These are phyloP conservation scores for Euwallacea similis DNA, from an alignment of 1,140 invertebrate species.

Conservation along the genomic window DNA sequence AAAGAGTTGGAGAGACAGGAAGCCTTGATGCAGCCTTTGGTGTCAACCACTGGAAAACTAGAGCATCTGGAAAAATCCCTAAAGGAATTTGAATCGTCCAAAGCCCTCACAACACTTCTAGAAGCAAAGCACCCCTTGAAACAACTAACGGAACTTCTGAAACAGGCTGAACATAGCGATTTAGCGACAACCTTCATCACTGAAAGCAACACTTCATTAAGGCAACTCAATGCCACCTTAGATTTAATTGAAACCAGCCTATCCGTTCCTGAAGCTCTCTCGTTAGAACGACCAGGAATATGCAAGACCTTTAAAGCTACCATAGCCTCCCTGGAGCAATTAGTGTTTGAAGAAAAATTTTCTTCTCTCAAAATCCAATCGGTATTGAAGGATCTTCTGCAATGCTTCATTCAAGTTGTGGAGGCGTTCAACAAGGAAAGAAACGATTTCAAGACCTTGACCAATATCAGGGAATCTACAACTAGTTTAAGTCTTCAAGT, in stretches of 20 bases:
- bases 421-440: constrained; percentile 34
- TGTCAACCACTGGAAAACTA: background rate
- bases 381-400: constrained; percentile 6
- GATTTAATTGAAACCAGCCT: constrained; percentile 2
- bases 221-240: constrained; percentile 5
- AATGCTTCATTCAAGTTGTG: constrained; percentile 13
- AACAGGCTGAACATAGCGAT: constrained; percentile 5
- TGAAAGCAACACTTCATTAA: background rate
- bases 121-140: background rate
- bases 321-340: constrained; percentile 8
- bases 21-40: background rate
- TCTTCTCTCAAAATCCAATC: constrained; percentile 9
- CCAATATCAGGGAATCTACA: constrained; percentile 24
- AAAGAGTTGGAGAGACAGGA: constrained; percentile 7
- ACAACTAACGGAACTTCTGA: background rate
- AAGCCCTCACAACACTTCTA: background rate
- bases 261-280: constrained; percentile 23
- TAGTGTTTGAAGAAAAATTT: constrained; percentile 16
- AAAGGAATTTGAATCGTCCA: background rate
- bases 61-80: background rate
- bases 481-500: constrained; percentile 3
- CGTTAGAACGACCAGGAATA: constrained; percentile 30
- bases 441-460: constrained; percentile 35
- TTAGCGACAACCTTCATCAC: constrained; percentile 3
- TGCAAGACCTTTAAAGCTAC: constrained; percentile 21